These are phyloP conservation scores for Rhinophrynus dorsalis DNA, from an alignment of 2,797 vertebrate genomes.

Conservation along the genomic window DNA sequence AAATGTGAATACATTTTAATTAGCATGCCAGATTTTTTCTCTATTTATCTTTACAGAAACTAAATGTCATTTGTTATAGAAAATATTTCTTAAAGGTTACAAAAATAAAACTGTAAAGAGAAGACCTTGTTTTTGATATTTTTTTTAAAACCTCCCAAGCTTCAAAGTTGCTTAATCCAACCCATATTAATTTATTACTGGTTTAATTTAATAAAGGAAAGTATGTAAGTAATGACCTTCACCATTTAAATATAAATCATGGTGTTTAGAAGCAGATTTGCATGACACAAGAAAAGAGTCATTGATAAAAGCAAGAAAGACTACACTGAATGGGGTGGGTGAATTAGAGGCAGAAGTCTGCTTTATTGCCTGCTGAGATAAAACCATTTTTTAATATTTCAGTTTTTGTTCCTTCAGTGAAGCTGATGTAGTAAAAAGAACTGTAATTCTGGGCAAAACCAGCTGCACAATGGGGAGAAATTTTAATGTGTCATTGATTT, in stretches of 20 bases:
- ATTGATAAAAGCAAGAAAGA: conserved; percentile 29
- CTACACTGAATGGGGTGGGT: conserved; percentile 14
- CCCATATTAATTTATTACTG: conserved; percentile 63
- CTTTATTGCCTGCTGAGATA: conserved; percentile 5
- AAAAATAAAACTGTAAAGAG: conserved; percentile 62
- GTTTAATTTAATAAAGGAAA: conserved; percentile 71
- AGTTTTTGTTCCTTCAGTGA: too few relatives aligned
- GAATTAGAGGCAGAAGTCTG: background rate
- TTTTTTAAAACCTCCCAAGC: conserved; percentile 65
- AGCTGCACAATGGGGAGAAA: too few relatives aligned
- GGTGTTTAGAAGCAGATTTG: conserved; percentile 53
- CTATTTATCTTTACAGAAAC: conserved; percentile 43
- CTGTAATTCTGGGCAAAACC: too few relatives aligned
- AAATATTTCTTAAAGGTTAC: conserved; percentile 55
- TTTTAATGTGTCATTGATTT: too few relatives aligned
- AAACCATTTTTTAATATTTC: too few relatives aligned
- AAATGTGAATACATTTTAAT: background rate
- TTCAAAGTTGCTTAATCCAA: conserved; percentile 62
- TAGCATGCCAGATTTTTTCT: background rate
- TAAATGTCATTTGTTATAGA: conserved; percentile 50
- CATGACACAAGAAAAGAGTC: conserved; percentile 36
- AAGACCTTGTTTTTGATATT: conserved; percentile 53
- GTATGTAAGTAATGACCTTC: conserved; percentile 65
- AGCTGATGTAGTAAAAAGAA: too few relatives aligned
- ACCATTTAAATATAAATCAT: conserved; percentile 59